Base-by-base conservation (phyloP, 2,888 invertebrate genomes). In the Plebejus melissa region DNA sequence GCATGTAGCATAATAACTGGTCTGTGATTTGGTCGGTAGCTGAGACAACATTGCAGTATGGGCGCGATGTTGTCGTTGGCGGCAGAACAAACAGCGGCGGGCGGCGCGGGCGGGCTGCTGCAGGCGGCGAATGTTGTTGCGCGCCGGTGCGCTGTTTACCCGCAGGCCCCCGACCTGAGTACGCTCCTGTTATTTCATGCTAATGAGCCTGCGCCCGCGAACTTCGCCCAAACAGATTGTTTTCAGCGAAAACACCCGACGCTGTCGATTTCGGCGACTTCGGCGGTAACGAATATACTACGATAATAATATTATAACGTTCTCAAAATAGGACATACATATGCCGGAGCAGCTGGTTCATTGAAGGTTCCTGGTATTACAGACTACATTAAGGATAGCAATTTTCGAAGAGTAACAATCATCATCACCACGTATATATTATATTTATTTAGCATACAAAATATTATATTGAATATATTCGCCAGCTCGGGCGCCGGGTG, bases 171-270 rank as follows among this genome's bases (percentile, higher is more conserved):
- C 16, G 57, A n/a, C 36, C 54, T 32, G 50, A 32, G 4, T 28
- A 65, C 9, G 69, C 65, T 54, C 58, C 32, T 85, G 84, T 88
- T 87, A 85, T 87, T 86, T 81, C 85, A 88, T 88, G 88, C 83
- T 86, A 88, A 90, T 85, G 79, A 76, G 69, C 74, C 77, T 82
- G 79, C 82, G 79, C 81, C 81, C 83, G 80, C 85, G 79, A 86
- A 87, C 86, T 88, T 87, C 83, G 82, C 84, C 82, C 86, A 86
- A 87, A 87, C 88, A 88, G 87, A 89, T 89, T 89, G 88, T 88
- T 88, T 89, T 86, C 85, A 82, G 86, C 83, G 86, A 22, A 71
- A 72, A 50, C 83, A 50, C 13, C 32, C 9, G 32, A 7, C 4
- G 54, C 54, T 16, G 54, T 54, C 54, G 54, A 54, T 16, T 54